Evolutionary conservation across 2,113 vertebrate genomes (phyloP), one percentile per base, ranked within the genome.

Genomic region (Sialia sialis): DNA sequence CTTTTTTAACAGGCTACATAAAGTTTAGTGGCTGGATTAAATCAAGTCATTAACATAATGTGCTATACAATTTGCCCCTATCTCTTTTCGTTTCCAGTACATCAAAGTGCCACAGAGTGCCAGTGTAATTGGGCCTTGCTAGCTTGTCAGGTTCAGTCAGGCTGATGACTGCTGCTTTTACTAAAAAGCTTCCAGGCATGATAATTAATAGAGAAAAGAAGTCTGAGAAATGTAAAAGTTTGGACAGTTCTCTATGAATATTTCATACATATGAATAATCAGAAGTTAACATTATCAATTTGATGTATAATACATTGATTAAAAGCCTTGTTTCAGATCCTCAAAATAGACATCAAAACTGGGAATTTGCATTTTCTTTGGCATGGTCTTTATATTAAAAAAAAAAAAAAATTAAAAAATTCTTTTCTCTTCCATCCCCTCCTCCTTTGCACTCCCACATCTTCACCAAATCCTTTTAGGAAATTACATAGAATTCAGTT

Each of bases 41-140:
- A 99, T 99, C 98, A 98, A 98, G 98, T 98, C 98, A 99, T 99
- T 99, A 99, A 98, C 98, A 99, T 99, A 99, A 99, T 98, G 98
- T 98, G 98, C 98, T 98, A 98, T 98, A 98, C 98, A 98, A 98
- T 99, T 99, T 98, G 98, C 98, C 99, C 98, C 98, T 98, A 98
- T 99, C 98, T 98, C 98, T 98, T 98, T 98, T 98, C 97, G 96
- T 99, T 98, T 98, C 98, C 98, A 97, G 98, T 98, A 99, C 99
- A 99, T 99, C 99, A 99, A 99, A 99, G 99, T 98, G 97, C 97
- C 98, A 98, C 96, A 92, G 98, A 98, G 98, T 97, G 92, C 98
- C 97, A 98, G 98, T 98, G 98, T 99, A 99, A 99, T 99, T 98
- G 99, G 98, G 98, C 98, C 98, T 98, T 98, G 98, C 98, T 98